Evolutionary conservation across 2,113 vertebrate species (phyloP), one percentile per base, ranked within the genome.

Genomic region (Neolamprologus sp.): DNA sequence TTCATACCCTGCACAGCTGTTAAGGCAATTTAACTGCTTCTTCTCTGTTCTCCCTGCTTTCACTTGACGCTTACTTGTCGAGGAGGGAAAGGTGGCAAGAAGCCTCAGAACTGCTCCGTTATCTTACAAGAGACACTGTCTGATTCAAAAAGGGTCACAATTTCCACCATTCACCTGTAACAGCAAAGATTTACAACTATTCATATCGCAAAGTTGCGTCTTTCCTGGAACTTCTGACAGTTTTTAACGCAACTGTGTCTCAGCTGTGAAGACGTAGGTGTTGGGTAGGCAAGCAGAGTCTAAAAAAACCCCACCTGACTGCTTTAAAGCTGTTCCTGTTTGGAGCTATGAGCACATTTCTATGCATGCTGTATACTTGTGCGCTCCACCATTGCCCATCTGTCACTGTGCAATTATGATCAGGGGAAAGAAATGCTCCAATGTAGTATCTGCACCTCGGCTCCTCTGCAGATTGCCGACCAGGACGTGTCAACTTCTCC

Each of bases 1-100:
- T 96, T 95, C 96, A 95, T 96, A 92, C 93, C 92, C 94, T 87
- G 92, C 90, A 93, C 96, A 96, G 96, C 95, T 97, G 96, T 95
- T 96, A 87, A 93, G 86, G 94, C 92, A 94, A 94, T 95, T 95
- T 95, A 95, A 93, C 95, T 83, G 93, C 94, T 93, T 95, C 94
- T 90, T 94, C 86, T 86, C 79, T 86, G 35, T 91, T 88, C 88
- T 78, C 55, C 58, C 84, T 40, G 71, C 80, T 65, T 57, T 78
- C 87, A 82, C 54, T 81, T 45, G 57, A 88, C 88, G 90, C 88
- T 88, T 92, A 63, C 89, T 88, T 85, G 63, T 92, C 80, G 82
- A 82, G 87, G 88, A 89, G 89, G 87, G 80, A 87, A 79, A 82
- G 87, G 93, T 89, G 91, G 84, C 85, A 28, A 84, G 89, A 86